Base-by-base conservation (phyloP, 1,140 invertebrate species). In the Danaus plexippus region DNA sequence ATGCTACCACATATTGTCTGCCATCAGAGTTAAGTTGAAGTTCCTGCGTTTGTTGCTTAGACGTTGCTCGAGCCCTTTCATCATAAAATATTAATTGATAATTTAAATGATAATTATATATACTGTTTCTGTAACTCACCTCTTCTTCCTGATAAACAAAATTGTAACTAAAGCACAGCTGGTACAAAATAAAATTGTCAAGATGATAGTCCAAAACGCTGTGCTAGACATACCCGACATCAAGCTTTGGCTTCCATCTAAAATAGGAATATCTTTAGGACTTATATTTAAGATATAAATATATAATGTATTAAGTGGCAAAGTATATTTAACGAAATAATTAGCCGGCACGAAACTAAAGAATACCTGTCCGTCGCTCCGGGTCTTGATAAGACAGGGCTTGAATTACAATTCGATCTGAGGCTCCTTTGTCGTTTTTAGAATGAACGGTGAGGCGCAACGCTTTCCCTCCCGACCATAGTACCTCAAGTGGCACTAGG, bases 1-100 rank as follows among this genome's bases (percentile, higher is more conserved):
- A 86, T 1, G 83, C 83, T 0, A 86, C 80, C 7, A 86, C 80
- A 54, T 86, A 86, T 52, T 86, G 83, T 0, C 83, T 74, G n/a
- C 83, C 80, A 0, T 69, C 75, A 0, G 83, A 73, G 61, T 86
- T 86, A n/a, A 86, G 56, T 40, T 86, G 83, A 7, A 86, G 64
- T 52, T 83, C 80, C 9, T 77, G 71, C 4, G 79, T 61, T 12
- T 77, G 79, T 42, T 77, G 75, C 54, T 86, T 86, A 9, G 64
- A 70, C n/a, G 77, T 66, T 9, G 73, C 59, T 42, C 68, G 64
- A 13, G 54, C 58, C 48, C 80, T 82, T 57, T 47, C 56, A 32
- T 50, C 9, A 59, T 50, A 42, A 68, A 59, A 55, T 43, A n/a
- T 47, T 51, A 43, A 45, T 18, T 49, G 18, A 47, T 54, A 47